Evolutionary conservation across 1,140 invertebrate genomes (phyloP).

Genomic region (Pogonomyrmex californicus): DNA sequence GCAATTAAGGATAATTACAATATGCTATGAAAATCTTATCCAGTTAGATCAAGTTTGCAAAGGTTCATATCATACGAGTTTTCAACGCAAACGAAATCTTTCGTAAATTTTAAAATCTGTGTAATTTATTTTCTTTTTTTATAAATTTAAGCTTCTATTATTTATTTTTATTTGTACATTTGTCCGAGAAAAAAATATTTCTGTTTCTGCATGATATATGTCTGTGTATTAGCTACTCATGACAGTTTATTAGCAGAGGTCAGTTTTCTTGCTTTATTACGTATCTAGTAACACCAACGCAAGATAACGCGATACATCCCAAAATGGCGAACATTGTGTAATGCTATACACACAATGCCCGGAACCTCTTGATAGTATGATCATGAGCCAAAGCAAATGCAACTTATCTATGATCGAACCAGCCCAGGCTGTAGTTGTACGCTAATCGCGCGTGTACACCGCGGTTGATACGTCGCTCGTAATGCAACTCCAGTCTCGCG

Average conservation of each 20-base stretch:
- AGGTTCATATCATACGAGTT: not conserved
- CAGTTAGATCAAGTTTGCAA: constrained; percentile 6
- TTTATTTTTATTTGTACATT: not conserved
- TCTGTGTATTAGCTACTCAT: not conserved
- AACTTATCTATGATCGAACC: constrained; percentile 70
- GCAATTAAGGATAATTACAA: constrained; percentile 45
- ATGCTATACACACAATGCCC: constrained; percentile 23
- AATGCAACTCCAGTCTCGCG: constrained; percentile 69
- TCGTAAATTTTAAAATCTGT: not conserved
- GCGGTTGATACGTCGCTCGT: constrained; percentile 62
- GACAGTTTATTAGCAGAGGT: not conserved
- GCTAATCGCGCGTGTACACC: constrained; percentile 70
- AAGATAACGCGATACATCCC: constrained; percentile 53
- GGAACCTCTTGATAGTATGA: constrained; percentile 49
- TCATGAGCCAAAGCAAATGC: constrained; percentile 58
- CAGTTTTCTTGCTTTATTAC: not conserved
- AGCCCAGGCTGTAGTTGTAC: constrained; percentile 52
- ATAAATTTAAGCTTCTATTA: not conserved
- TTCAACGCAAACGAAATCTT: not conserved
- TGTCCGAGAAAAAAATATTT: not conserved
- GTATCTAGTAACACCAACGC: not conserved
- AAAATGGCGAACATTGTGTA: constrained; percentile 50
- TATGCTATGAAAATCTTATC: constrained; percentile 17
- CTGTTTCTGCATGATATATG: not conserved
- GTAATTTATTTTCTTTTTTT: constrained; percentile 11